Base-by-base conservation (phyloP, 2,797 vertebrate genomes). In the Neosilurus mollespiculum region DNA sequence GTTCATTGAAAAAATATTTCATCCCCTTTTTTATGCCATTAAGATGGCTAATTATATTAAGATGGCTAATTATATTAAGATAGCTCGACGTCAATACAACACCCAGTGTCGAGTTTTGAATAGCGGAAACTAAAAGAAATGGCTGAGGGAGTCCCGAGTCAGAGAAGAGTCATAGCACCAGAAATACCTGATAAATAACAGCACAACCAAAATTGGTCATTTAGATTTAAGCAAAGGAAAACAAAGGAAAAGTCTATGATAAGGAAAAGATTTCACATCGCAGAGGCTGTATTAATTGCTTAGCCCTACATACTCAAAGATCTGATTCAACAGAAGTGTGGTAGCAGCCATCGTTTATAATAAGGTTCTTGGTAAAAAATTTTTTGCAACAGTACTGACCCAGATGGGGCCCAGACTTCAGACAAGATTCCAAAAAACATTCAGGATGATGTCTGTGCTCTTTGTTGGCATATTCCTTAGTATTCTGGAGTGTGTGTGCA, bases 281-380 rank as follows among this genome's bases (percentile, higher is more conserved):
- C 59, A 15, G 37, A 61, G 20, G 49, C 37, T 51, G 5, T 62
- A 78, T 49, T 62, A 62, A 26, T 24, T 64, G 14, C 37, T 62
- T 64, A 26, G 59, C 20, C 2, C 2, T 62, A 30, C 22, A 24
- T 49, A 64, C 49, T 64, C 34, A 62, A 78, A 62, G 22, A 62
- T 6, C 76, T 64, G 59, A 78, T 62, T 78, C 59, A 78, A 58
- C 37, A 78, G 14, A 62, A 62, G 22, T 51, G 22, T 37, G 62
- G 9, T 0, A 64, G 30, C 20, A n/a, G 30, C 11, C 56, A 43
- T 34, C 18, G 12, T 77, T 61, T 61, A 26, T 7, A 61, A 37
- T 30, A 59, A 0, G 58, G 10, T 18, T 30, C 30, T 30, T 30
- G 30, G 30, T 1, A 30, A 30, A 43, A 6, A 7, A 8, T n/a